A percentile compares a stretch with the other conserved stretches of the same genome.
phyloP scores from a whole-genome alignment of 2,797 vertebrate genomes.

The Lepidocolaptes lacrymiger region DNA sequence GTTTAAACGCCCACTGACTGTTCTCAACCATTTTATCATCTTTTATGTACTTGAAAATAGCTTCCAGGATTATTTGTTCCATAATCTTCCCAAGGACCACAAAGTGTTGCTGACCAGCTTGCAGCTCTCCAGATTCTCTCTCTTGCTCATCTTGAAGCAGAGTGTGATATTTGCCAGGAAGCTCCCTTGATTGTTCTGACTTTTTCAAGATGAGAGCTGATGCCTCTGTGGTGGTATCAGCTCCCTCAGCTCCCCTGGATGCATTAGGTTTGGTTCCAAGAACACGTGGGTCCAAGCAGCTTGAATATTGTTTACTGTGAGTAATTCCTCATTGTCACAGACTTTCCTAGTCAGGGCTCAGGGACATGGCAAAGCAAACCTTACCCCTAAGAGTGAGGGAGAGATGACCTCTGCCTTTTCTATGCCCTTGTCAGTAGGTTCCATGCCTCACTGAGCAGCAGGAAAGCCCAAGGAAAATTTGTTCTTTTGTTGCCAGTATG shows the following conservation, averaged over 20 bases:
- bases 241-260: background rate
- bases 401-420: background rate
- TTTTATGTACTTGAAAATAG: background rate
- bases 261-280: background rate
- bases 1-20: background rate
- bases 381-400: background rate
- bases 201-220: background rate
- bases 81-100: background rate
- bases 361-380: background rate
- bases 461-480: background rate
- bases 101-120: background rate
- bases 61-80: background rate
- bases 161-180: background rate
- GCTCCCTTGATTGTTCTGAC: background rate
- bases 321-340: background rate
- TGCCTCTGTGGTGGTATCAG: background rate
- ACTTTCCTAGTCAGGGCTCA: background rate
- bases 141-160: background rate
- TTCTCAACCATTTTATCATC: background rate
- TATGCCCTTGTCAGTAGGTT: background rate
- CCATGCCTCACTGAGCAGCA: background rate
- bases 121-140: background rate
- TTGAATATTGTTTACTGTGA: background rate
- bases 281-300: background rate
- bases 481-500: background rate